Percentiles rank a stretch among this genome's conserved stretches.
phyloP scores from a whole-genome alignment of 1,140 invertebrate species.

The Parapsyche elsis region DNA sequence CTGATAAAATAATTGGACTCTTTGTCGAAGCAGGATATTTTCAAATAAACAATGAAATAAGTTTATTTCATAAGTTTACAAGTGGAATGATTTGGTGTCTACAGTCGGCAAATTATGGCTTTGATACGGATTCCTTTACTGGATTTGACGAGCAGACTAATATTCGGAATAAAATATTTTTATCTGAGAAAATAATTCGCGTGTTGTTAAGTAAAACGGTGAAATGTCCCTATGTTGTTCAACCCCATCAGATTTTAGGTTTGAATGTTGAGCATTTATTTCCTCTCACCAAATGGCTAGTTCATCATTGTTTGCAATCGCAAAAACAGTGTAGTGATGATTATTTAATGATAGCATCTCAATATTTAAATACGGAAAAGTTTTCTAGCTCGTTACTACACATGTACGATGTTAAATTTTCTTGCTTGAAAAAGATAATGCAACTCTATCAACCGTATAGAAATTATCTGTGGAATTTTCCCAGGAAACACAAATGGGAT shows the following conservation, averaged over 20 bases:
- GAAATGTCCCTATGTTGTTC: constrained; percentile 48
- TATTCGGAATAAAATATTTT: constrained; percentile 51
- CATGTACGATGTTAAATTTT: constrained; percentile 20
- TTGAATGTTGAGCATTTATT: constrained; percentile 53
- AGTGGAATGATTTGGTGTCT: constrained; percentile 54
- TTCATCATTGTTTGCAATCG: constrained; percentile 35
- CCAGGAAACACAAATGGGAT: constrained; percentile 23
- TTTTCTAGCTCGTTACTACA: constrained; percentile 22
- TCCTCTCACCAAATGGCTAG: constrained; percentile 50
- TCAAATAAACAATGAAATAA: constrained; percentile 49
- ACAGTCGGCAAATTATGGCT: constrained; percentile 45
- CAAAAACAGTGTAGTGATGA: constrained; percentile 36
- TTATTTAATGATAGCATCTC: constrained; percentile 29
- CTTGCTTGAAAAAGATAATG: constrained; percentile 6
- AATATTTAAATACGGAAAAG: constrained; percentile 32
- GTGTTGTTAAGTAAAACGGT: constrained; percentile 46
- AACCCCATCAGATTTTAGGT: constrained; percentile 53
- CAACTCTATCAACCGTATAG: constrained; percentile 4
- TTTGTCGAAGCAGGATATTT: constrained; percentile 51
- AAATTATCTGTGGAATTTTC: constrained; percentile 37
- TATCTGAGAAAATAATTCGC: constrained; percentile 52
- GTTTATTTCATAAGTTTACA: constrained; percentile 51
- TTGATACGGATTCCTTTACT: constrained; percentile 47
- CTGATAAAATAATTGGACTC: constrained; percentile 48
- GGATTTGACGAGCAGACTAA: constrained; percentile 53